Base-by-base conservation (phyloP, 1,140 invertebrate species). In the Globodera ellingtonae region DNA sequence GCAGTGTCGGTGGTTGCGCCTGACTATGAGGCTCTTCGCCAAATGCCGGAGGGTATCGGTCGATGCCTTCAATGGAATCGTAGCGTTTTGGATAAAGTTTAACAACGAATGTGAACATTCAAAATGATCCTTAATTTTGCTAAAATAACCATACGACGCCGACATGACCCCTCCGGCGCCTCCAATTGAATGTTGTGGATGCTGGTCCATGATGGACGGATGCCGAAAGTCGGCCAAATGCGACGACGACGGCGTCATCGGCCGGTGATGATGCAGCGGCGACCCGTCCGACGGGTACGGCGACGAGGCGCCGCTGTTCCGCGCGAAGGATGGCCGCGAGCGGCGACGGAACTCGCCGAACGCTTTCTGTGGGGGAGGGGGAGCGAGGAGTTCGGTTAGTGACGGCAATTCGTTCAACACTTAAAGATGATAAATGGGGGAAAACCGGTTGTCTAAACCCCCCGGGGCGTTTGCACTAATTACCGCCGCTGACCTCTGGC, bases 181-280 rank as follows among this genome's bases (percentile, higher is more conserved):
- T 6, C 56, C 13, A 13, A 62, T 62, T 62, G 56, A 52, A 52
- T 52, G 50, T 52, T 7, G 10, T 9, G 13, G 56, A 2, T 62
- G 56, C 0, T 62, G 56, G 56, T 62, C 56, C 5, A 62, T 18
- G 56, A 13, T 18, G 56, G 56, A 62, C 56, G 56, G 56, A 18
- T 70, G 67, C 59, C 74, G 47, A 47, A 76, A 76, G 74, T 59
- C 74, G 47, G 74, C 72, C 47, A 78, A 52, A 48, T 47, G 74
- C 44, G 72, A 6, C 50, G n/a, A 46, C 7, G 66, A 48, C 24
- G 75, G 48, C 24, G 8, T 62, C 48, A 62, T 56, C 71, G n/a
- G 52, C 35, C 65, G 71, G n/a, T n/a, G 56, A 13, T 78, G 59
- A n/a, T 78, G 77, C 44, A 72, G 70, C 50, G 46, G 52, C 9